These are phyloP conservation scores for Ceratitis capitata DNA, from an alignment of 1,140 invertebrate genomes.

Conservation along the genomic window DNA sequence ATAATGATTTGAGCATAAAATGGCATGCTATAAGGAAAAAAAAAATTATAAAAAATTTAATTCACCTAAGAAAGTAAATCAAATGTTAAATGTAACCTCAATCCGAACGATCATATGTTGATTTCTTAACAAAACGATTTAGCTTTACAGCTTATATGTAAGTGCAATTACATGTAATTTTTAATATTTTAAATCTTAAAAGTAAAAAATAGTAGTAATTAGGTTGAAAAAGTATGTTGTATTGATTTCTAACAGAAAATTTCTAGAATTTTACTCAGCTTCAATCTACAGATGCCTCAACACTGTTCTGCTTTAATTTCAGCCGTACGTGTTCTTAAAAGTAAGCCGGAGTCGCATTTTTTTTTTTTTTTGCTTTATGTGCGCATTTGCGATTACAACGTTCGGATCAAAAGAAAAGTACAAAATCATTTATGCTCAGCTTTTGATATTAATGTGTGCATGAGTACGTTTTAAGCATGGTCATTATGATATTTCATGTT, in stretches of 20 bases:
- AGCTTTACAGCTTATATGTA: background rate
- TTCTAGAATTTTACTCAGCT: conserved; percentile 10
- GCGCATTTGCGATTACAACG: background rate
- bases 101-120: background rate
- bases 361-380: background rate
- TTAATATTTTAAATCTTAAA: conserved; percentile 37
- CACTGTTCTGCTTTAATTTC: background rate
- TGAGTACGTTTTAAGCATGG: background rate
- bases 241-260: conserved; percentile 22
- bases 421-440: background rate
- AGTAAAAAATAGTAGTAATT: background rate
- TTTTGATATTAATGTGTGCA: background rate
- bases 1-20: background rate
- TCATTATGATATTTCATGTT: background rate
- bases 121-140: background rate
- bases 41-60: background rate
- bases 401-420: background rate
- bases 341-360: too few relatives aligned
- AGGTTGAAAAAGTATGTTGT: conserved; percentile 6
- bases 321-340: background rate
- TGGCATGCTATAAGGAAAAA: background rate
- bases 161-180: conserved; percentile 12
- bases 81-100: background rate
- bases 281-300: background rate
- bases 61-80: background rate